Evolutionary conservation across 2,797 vertebrate species (phyloP), one percentile per base, ranked within the genome.

Genomic region (Novumbra hubbsi): DNA sequence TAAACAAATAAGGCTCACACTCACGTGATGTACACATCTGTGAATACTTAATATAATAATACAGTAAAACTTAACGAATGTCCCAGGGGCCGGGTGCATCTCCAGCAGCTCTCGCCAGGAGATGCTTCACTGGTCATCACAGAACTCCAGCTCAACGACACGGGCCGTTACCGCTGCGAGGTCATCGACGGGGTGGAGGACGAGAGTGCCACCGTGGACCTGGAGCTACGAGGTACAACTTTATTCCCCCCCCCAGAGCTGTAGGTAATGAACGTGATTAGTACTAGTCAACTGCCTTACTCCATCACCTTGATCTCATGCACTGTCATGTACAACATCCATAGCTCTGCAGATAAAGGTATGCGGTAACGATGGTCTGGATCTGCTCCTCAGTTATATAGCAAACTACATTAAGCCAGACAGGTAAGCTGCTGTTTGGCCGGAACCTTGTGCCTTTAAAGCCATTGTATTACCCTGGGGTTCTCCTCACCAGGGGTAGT

Each of bases 111-210:
- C 0, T 41, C 74, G 17, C 81, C 48, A 1, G 86, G 76, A 0
- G 93, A 96, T 0, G 94, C 88, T 64, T 91, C 96, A 0, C 90
- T 97, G 73, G 71, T 95, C 45, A 81, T 97, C 81, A 83, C 70
- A 0, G 87, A 93, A 0, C 87, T 97, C 78, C 89, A 66, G 78
- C 66, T 95, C 75, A 91, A 93, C 68, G 95, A 97, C 6, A 90
- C 90, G 0, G 96, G 96, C 27, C 92, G 88, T 64, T 96, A 96
- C 85, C 92, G 92, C 76, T 97, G 96, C 0, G 95, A 96, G 84
- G 93, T 96, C 84, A 95, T 95, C 0, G 95, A 96, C 0, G 94
- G 96, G 19, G 89, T 97, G 81, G 96, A 98, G 88, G 96, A 97
- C 0, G 88, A 92, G 83, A 96, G 92, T 0, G 68, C 90, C 0